Evolutionary conservation across 2,113 vertebrate genomes (phyloP).

Genomic region (Burhinus oedicnemus): DNA sequence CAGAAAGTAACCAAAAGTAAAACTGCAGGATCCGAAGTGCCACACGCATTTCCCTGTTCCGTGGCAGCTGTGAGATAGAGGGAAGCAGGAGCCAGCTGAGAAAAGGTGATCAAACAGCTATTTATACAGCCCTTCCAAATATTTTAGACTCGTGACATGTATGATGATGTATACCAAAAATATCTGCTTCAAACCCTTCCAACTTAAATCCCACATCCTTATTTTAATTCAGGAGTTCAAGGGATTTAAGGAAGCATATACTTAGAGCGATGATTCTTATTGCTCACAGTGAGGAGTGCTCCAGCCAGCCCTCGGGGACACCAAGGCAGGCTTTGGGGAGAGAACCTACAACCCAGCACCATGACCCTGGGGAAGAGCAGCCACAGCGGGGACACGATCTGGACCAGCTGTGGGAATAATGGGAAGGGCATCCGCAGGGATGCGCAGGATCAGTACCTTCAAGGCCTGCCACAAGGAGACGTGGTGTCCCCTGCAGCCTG

Average conservation of each 20-base stretch:
- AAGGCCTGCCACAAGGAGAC: no score
- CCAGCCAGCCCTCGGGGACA: neutral
- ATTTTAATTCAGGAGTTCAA: conserved; percentile 21
- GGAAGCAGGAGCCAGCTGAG: conserved; percentile 7
- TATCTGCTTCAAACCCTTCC: conserved; percentile 24
- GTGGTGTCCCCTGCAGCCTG: neutral
- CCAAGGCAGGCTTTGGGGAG: neutral
- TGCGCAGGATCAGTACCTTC: rapidly evolving
- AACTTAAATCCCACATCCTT: conserved; percentile 36
- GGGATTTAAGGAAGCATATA: neutral
- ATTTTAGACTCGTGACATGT: neutral
- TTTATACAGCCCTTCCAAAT: conserved; percentile 50
- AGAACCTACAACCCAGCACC: neutral
- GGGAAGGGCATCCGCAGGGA: neutral
- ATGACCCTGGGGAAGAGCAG: neutral
- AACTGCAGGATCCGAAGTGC: rapidly evolving
- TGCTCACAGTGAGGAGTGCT: rapidly evolving
- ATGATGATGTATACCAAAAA: conserved; percentile 50
- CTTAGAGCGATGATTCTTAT: neutral
- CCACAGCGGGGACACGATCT: rapidly evolving
- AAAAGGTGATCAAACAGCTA: neutral
- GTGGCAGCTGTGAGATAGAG: neutral
- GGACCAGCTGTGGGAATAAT: neutral
- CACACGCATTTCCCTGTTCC: rapidly evolving
- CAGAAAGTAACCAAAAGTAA: rapidly evolving